Evolutionary conservation across 2,113 vertebrate genomes (phyloP).

Genomic region (Elanoides forficatus): DNA sequence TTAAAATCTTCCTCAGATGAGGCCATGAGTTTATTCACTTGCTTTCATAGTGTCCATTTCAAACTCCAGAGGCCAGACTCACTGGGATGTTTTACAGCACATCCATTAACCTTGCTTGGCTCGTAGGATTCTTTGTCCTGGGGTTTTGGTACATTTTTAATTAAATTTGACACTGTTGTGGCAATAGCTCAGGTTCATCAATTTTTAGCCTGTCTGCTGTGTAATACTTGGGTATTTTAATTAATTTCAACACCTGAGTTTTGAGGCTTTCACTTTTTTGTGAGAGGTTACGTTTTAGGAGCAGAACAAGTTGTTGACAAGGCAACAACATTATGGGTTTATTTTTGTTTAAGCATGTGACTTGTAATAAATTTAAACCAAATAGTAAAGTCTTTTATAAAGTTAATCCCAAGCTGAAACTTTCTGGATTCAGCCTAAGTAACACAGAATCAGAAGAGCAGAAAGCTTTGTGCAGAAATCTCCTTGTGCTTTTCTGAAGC

Average conservation of each 20-base stretch:
- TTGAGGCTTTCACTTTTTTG: not conserved
- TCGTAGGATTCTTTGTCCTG: not conserved
- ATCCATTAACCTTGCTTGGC: not conserved
- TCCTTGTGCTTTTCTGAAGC: not conserved
- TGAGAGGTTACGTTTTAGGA: not conserved
- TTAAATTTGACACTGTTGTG: not conserved
- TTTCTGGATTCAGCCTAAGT: not conserved
- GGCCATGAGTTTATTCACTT: not conserved
- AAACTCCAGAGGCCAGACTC: not conserved
- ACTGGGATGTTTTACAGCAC: not conserved
- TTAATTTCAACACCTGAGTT: not conserved
- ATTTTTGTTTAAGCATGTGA: not conserved
- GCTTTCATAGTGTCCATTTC: not conserved
- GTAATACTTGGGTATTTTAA: not conserved
- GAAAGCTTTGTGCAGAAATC: not conserved
- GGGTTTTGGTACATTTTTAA: not conserved
- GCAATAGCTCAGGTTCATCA: not conserved
- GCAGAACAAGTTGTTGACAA: not conserved
- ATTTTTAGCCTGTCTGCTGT: not conserved
- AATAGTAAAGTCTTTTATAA: not conserved
- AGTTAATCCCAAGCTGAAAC: not conserved
- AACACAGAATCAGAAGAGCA: not conserved
- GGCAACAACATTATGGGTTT: fast-evolving
- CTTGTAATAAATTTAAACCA: not conserved
- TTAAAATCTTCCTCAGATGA: not conserved